A percentile compares a stretch with the other conserved stretches of the same genome.
Evolutionary conservation across 1,140 invertebrate genomes (phyloP).

Genomic region (Philopotamus ludificatus): DNA sequence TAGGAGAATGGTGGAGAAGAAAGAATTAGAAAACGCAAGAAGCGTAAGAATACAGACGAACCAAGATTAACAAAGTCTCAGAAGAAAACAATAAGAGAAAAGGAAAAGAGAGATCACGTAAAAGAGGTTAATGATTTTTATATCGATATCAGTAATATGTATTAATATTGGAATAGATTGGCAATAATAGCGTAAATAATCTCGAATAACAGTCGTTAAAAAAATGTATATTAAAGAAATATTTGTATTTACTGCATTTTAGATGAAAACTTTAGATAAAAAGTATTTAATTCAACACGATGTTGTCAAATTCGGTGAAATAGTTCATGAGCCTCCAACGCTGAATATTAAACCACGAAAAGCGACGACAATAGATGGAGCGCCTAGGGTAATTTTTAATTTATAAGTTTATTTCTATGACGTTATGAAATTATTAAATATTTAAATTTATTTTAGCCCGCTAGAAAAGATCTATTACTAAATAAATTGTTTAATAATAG

Average conservation of each 20-base stretch:
- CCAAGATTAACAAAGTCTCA: slow-evolving; percentile 52
- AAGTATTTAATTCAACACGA: slow-evolving; percentile 47
- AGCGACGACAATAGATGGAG: slow-evolving; percentile 43
- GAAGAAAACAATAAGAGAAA: slow-evolving; percentile 51
- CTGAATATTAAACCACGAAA: slow-evolving; percentile 53
- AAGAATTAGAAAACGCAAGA: not conserved
- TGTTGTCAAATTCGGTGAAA: slow-evolving; percentile 65
- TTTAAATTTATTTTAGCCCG: slow-evolving; percentile 50
- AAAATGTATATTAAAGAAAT: not conserved
- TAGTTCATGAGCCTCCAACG: slow-evolving; percentile 64
- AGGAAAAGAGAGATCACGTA: slow-evolving; percentile 52
- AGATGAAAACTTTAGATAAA: too few species aligned
- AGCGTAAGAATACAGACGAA: slow-evolving; percentile 19
- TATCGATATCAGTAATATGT: not conserved
- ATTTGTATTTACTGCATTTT: slow-evolving; percentile 13
- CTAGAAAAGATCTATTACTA: slow-evolving; percentile 58
- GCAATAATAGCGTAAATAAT: too few species aligned
- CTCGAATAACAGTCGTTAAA: too few species aligned
- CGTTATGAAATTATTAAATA: slow-evolving; percentile 22
- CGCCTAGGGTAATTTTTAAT: slow-evolving; percentile 46
- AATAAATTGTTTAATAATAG: slow-evolving; percentile 51
- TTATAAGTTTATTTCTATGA: slow-evolving; percentile 3
- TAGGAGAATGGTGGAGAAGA: not conserved
- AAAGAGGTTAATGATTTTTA: slow-evolving; percentile 31
- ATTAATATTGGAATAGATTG: too few species aligned